A percentile compares a stretch with the other conserved stretches of the same genome.
Evolutionary conservation across 2,888 invertebrate genomes (phyloP).

Genomic region (Pyrgus malvae): DNA sequence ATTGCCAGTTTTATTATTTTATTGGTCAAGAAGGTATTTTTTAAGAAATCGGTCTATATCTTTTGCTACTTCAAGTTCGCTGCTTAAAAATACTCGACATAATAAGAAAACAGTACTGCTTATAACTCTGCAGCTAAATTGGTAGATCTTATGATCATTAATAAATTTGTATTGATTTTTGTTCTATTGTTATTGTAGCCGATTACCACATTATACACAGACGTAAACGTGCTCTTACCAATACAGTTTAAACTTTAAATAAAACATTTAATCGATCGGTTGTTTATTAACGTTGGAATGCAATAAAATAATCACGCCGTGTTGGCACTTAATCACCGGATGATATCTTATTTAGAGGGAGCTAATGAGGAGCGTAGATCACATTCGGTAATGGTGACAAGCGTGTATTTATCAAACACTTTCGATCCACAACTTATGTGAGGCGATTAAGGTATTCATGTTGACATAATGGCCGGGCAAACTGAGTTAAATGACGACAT

Average conservation of each 20-base stretch:
- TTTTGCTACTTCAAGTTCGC: no score
- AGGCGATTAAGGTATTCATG: conserved; percentile 71
- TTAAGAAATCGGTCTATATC: no score
- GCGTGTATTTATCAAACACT: conserved; percentile 74
- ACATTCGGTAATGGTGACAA: conserved; percentile 75
- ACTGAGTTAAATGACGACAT: conserved; percentile 64
- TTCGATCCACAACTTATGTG: conserved; percentile 73
- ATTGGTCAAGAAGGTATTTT: no score
- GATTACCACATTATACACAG: conserved; percentile 27
- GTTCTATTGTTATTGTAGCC: not conserved
- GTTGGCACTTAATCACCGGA: conserved; percentile 66
- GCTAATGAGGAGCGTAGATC: conserved; percentile 78
- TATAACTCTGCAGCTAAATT: no score
- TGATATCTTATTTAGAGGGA: conserved; percentile 76
- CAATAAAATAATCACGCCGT: conserved; percentile 72
- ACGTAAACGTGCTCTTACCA: conserved; percentile 16
- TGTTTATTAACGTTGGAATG: conserved; percentile 69
- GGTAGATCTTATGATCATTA: no score
- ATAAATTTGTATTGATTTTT: no score
- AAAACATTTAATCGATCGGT: conserved; percentile 56
- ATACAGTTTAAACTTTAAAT: conserved; percentile 35
- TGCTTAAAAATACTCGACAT: no score
- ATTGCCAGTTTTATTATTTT: no score
- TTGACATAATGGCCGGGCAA: conserved; percentile 73
- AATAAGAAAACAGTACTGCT: no score